A percentile compares a stretch with the other conserved stretches of the same genome.
Conservation (phyloP, 2,888 invertebrate genomes). For the Itoplectis maculator region DNA sequence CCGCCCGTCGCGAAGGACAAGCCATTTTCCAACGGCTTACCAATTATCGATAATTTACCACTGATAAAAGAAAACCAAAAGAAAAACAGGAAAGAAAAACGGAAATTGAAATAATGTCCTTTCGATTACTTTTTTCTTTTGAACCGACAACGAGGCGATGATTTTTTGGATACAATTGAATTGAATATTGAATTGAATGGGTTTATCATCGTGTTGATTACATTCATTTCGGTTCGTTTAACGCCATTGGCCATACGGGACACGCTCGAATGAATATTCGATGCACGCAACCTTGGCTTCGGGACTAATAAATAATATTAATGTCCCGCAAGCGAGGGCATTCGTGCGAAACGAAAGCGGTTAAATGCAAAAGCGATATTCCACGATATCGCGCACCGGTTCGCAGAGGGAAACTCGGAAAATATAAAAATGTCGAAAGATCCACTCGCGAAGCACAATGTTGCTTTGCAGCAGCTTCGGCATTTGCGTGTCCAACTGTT, state of each 20-base stretch:
- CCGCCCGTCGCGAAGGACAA: background rate
- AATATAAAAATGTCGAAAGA: slow-evolving; percentile 24
- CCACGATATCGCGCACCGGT: background rate
- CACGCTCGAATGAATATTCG: slow-evolving; percentile 37
- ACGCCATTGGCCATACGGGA: slow-evolving; percentile 37
- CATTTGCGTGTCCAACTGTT: background rate
- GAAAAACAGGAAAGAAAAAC: too few relatives aligned
- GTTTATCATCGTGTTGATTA: slow-evolving; percentile 29
- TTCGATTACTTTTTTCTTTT: background rate
- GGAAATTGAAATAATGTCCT: background rate
- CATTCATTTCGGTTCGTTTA: slow-evolving; percentile 54
- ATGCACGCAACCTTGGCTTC: slow-evolving; percentile 35
- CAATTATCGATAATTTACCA: slow-evolving; percentile 4
- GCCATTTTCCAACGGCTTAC: background rate
- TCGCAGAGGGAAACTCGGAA: slow-evolving; percentile 1
- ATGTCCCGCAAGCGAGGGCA: slow-evolving; percentile 42
- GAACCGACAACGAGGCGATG: background rate
- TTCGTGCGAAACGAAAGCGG: slow-evolving; percentile 59
- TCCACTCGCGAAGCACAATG: background rate
- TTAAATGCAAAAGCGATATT: slow-evolving; percentile 54
- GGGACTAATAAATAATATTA: slow-evolving; percentile 58
- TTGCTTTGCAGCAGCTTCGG: background rate
- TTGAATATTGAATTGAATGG: slow-evolving; percentile 9
- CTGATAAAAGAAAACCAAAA: background rate
- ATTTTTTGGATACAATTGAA: background rate